These are phyloP conservation scores for Venustoraphidia nigricollis DNA, from an alignment of 2,888 invertebrate species.

Conservation along the genomic window DNA sequence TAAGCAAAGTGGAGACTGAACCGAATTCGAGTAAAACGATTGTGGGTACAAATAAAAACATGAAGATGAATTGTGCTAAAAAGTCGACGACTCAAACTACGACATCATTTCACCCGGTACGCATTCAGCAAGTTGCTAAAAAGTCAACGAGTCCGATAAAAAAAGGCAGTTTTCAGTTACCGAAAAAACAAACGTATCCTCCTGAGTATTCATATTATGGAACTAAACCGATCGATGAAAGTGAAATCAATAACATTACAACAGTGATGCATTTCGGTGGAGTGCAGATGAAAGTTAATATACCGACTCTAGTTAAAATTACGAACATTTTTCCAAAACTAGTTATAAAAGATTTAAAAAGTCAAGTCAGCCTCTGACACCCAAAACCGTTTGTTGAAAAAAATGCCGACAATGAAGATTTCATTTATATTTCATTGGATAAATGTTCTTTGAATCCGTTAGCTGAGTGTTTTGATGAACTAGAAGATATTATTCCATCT, in stretches of 20 bases:
- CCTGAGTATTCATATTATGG: constrained; percentile 35
- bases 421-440: not conserved
- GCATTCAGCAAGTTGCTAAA: constrained; percentile 19
- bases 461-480: constrained; percentile 14
- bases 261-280: constrained; percentile 37
- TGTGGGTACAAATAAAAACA: no score
- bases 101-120: constrained; percentile 5
- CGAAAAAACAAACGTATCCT: constrained; percentile 7
- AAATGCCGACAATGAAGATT: not conserved
- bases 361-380: constrained; percentile 3
- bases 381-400: not conserved
- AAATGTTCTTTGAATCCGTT: constrained; percentile 3
- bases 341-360: constrained; percentile 25
- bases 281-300: constrained; percentile 30
- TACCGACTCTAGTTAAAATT: constrained; percentile 33
- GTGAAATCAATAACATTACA: constrained; percentile 28
- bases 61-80: constrained; percentile 17
- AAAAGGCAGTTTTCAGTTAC: not conserved
- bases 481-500: constrained; percentile 17
- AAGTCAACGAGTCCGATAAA: constrained; percentile 34
- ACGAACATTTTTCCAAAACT: constrained; percentile 35
- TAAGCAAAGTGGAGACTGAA: not conserved
- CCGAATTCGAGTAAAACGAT: not conserved
- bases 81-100: constrained; percentile 28
- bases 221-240: constrained; percentile 23